These are phyloP conservation scores for Brachystomella parvula DNA, from an alignment of 1,140 invertebrate species.

Conservation along the genomic window DNA sequence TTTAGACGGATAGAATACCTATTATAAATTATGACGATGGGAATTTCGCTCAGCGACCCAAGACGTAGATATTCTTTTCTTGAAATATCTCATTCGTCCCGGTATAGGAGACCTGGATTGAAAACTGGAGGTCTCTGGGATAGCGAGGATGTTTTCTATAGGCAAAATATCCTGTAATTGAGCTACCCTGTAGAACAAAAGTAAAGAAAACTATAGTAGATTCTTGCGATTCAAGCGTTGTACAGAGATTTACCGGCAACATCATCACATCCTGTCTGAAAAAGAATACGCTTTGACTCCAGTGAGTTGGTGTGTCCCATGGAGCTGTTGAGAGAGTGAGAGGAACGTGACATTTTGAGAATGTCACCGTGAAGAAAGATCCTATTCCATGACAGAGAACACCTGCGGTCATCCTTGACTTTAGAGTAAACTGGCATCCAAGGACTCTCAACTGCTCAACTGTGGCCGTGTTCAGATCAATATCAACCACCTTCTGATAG, in stretches of 20 bases:
- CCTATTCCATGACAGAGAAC: conserved; percentile 97
- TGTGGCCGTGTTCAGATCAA: conserved; percentile 94
- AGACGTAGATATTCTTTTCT: background rate
- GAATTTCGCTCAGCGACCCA: no score
- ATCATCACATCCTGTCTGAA: conserved; percentile 91
- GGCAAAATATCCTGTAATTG: background rate
- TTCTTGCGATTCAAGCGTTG: background rate
- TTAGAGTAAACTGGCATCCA: conserved; percentile 81
- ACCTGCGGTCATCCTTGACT: conserved; percentile 71
- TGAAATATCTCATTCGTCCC: background rate
- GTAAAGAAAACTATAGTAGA: conserved; percentile 17
- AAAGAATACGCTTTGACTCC: conserved; percentile 99
- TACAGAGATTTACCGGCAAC: conserved; percentile 57
- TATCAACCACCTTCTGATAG: conserved; percentile 79
- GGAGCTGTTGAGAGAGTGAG: conserved; percentile 96
- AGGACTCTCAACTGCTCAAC: conserved; percentile 73
- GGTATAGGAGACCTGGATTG: background rate
- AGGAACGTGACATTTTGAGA: conserved; percentile 89
- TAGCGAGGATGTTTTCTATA: background rate
- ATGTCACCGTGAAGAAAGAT: conserved; percentile 97
- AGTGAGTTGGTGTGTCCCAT: conserved; percentile 93
- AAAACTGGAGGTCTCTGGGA: background rate
- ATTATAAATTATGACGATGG: no score
- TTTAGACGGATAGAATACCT: no score
- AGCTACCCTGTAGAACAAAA: background rate